Evolutionary conservation across 2,113 vertebrate species (phyloP), one percentile per base, ranked within the genome.

Genomic region (Rostratula benghalensis): DNA sequence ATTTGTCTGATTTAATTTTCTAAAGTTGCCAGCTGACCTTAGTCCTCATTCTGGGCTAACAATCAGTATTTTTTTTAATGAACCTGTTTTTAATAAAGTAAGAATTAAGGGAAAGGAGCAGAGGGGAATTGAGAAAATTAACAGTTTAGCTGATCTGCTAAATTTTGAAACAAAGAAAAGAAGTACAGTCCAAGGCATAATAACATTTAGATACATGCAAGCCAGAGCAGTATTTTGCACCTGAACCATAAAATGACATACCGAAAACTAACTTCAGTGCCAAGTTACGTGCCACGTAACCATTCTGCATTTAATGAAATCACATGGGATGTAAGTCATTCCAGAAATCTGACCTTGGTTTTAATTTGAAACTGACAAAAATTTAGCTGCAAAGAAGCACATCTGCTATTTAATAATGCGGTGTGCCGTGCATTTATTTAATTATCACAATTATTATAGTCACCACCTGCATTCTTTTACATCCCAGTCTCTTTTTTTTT

Each of bases 211-310:
- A 93, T 20, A 51, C 30, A 87, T 2, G 3, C 3, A 3, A 75
- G 25, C 76, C 79, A 95, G 74, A 90, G 68, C 35, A 71, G 11
- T 74, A 90, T 95, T 95, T 94, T 94, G 85, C 87, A 96, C 87
- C 89, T 96, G 93, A 97, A 89, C 82, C 83, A 94, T 95, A 93
- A 97, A 96, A 91, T 35, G 30, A 83, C 7, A 5, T 24, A 76
- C 39, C 74, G 84, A 94, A 94, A 85, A 83, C 24, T 43, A 74
- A 74, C 24, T 89, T 63, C 63, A 60, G 22, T 92, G 96, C 95
- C 93, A 93, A 95, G 56, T 48, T 86, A 83, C 67, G 56, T 92
- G 85, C 67, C 82, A 87, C 2, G 11, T 61, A 95, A 54, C 83
- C 50, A 67, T 90, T 78, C 59, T 37, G 13, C 21, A 37, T 64